phyloP scores from a whole-genome alignment of 2,113 vertebrate species.

The Azemiops feae region DNA sequence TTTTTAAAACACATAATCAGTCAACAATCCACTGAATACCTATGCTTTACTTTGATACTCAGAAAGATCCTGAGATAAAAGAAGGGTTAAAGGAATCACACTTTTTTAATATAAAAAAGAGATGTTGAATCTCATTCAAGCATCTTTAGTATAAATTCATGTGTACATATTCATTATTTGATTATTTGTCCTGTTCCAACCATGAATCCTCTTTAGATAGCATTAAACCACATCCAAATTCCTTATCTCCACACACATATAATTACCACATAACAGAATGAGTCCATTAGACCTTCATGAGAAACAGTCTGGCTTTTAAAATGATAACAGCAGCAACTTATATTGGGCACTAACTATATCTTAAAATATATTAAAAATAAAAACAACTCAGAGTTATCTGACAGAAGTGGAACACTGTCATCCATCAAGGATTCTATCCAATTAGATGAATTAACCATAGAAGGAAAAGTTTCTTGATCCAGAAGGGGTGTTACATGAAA shows the following conservation, averaged over 20 bases:
- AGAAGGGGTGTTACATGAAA: background rate
- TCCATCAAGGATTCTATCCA: background rate
- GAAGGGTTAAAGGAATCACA: background rate
- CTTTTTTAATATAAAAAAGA: slow-evolving; percentile 8
- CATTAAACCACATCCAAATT: background rate
- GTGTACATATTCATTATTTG: background rate
- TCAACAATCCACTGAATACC: background rate
- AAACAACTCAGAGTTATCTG: background rate
- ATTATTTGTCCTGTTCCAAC: background rate
- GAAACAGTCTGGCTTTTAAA: background rate
- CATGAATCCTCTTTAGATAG: background rate
- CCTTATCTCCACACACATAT: background rate
- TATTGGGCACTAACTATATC: background rate
- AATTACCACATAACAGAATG: background rate
- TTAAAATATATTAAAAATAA: background rate
- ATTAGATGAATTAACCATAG: background rate
- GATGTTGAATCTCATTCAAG: background rate
- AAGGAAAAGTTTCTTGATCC: background rate
- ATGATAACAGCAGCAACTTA: background rate
- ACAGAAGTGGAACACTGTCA: background rate
- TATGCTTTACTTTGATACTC: slow-evolving; percentile 9
- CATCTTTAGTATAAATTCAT: too few relatives aligned
- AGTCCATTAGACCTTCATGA: background rate
- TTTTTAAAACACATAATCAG: background rate
- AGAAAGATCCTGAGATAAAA: slow-evolving; percentile 10